Percentiles rank a stretch among this genome's conserved stretches.
Evolutionary conservation across 2,113 vertebrate genomes (phyloP).

Genomic region (Plestiodon gilberti): DNA sequence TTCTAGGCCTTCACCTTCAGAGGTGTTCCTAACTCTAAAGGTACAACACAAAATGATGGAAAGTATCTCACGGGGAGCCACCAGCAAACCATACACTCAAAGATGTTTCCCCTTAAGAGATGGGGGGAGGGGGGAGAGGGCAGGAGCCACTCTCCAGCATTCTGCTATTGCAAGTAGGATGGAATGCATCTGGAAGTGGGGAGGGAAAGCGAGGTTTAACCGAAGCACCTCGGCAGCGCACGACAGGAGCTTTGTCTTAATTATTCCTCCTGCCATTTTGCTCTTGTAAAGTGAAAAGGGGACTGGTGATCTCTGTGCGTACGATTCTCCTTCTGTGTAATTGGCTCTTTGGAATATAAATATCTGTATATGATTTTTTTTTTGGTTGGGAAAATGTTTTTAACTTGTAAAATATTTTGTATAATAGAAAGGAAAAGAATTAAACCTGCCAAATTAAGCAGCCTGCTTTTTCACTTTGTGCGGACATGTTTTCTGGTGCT

Average conservation of each 20-base stretch:
- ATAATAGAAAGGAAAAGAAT: conserved; percentile 61
- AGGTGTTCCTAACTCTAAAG: conserved; percentile 7
- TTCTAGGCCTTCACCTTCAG: background rate
- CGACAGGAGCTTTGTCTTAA: conserved; percentile 54
- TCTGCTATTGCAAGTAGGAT: background rate
- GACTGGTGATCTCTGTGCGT: conserved; percentile 38
- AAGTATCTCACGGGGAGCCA: background rate
- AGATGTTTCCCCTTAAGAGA: background rate
- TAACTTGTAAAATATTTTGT: conserved; percentile 78
- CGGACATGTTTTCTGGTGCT: background rate
- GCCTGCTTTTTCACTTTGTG: background rate
- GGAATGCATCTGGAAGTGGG: background rate
- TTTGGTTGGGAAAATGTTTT: conserved; percentile 64
- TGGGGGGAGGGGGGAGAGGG: no score
- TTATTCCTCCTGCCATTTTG: background rate
- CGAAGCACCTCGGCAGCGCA: background rate
- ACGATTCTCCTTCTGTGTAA: conserved; percentile 43
- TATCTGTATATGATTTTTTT: conserved; percentile 72
- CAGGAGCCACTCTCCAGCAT: background rate
- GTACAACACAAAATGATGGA: background rate
- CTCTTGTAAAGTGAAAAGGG: background rate
- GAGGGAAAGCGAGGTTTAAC: conserved; percentile 6
- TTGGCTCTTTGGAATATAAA: conserved; percentile 72
- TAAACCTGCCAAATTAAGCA: conserved; percentile 45
- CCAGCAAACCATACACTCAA: background rate